Evolutionary conservation across 2,888 invertebrate species (phyloP).

Genomic region (Portevinia maculata): DNA sequence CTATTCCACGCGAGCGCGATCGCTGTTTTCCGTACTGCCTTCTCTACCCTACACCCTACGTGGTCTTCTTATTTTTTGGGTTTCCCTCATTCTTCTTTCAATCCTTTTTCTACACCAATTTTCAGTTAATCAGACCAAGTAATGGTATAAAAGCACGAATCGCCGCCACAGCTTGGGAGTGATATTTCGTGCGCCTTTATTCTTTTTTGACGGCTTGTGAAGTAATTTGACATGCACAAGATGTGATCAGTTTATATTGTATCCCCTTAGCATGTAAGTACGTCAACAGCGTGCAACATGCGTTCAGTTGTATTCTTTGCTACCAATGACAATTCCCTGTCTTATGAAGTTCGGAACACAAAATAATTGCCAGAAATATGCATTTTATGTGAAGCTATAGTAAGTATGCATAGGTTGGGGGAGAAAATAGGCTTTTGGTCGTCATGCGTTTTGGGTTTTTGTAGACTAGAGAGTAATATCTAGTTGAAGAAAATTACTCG

Average conservation of each 20-base stretch:
- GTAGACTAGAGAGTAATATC: too few species aligned
- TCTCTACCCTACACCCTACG: too few species aligned
- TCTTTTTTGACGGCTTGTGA: background rate
- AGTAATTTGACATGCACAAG: constrained; percentile 63
- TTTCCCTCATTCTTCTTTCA: constrained; percentile 22
- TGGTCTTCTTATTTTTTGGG: background rate
- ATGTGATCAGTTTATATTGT: constrained; percentile 54
- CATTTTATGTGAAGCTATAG: constrained; percentile 25
- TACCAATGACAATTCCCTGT: constrained; percentile 46
- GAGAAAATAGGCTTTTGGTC: constrained; percentile 23
- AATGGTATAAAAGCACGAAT: constrained; percentile 25
- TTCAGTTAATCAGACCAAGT: constrained; percentile 57
- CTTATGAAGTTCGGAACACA: background rate
- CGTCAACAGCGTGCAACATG: constrained; percentile 44
- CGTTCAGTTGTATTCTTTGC: constrained; percentile 58
- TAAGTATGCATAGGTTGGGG: constrained; percentile 35
- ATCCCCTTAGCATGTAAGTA: constrained; percentile 14
- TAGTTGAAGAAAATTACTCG: background rate
- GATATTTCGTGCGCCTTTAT: constrained; percentile 45
- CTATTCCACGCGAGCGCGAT: constrained; percentile 11
- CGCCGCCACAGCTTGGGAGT: constrained; percentile 22
- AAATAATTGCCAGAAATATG: constrained; percentile 31
- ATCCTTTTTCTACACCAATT: constrained; percentile 34
- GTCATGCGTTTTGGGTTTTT: constrained; percentile 48
- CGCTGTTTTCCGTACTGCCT: constrained; percentile 8